Percentiles rank a stretch among this genome's conserved stretches.
phyloP scores from a whole-genome alignment of 2,888 invertebrate genomes.

The Brachypalpus laphriformis region DNA sequence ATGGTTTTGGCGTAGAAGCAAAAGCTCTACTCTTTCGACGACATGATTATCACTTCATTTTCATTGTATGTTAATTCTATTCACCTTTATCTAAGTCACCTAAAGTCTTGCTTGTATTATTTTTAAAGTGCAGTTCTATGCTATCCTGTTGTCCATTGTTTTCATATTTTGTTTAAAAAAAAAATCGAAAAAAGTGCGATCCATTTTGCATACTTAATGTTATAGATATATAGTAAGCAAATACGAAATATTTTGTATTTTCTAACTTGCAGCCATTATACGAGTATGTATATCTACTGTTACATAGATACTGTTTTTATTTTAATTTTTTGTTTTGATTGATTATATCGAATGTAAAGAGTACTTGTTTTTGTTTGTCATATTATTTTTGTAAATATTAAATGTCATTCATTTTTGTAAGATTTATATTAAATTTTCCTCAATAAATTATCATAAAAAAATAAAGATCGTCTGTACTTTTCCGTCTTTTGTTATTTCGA shows the following conservation, averaged over 20 bases:
- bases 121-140: slow-evolving; percentile 14
- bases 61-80: slow-evolving; percentile 46
- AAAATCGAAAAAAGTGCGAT: neutral
- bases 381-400: slow-evolving; percentile 71
- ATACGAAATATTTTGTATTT: neutral
- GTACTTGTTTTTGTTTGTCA: slow-evolving; percentile 71
- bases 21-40: neutral
- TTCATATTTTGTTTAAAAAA: neutral
- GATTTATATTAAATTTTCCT: slow-evolving; percentile 73
- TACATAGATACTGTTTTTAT: slow-evolving; percentile 34
- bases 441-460: slow-evolving; percentile 70
- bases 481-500: neutral
- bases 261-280: slow-evolving; percentile 56
- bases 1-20: slow-evolving; percentile 29
- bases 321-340: slow-evolving; percentile 43
- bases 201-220: neutral
- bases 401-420: slow-evolving; percentile 73
- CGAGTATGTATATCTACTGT: slow-evolving; percentile 7
- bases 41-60: slow-evolving; percentile 20
- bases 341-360: slow-evolving; percentile 53
- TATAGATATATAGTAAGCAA: neutral
- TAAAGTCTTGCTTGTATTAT: slow-evolving; percentile 26
- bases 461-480: neutral
- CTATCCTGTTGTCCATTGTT: slow-evolving; percentile 9
- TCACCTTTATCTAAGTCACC: slow-evolving; percentile 69